A percentile compares a stretch with the other conserved stretches of the same genome.
These are phyloP conservation scores for Paratilapia polleni DNA, from an alignment of 2,113 vertebrate species.

Conservation along the genomic window DNA sequence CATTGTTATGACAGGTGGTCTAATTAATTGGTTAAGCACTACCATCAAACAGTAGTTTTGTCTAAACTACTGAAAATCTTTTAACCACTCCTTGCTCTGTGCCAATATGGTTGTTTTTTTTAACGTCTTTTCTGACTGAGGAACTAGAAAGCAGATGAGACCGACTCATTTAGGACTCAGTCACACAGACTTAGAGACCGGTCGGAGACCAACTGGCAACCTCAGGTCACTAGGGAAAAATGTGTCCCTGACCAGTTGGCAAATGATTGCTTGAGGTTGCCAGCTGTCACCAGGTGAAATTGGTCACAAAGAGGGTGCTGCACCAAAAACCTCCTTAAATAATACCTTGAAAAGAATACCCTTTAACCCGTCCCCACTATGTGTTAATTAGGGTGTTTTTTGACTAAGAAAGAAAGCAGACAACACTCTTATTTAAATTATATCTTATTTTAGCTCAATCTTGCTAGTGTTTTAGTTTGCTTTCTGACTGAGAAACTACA, in stretches of 20 bases:
- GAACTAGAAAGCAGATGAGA: not conserved
- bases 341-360: constrained; percentile 1
- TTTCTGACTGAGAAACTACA: not conserved
- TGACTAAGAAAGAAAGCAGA: not conserved
- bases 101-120: not conserved
- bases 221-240: not conserved
- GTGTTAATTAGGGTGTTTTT: not conserved
- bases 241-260: not conserved
- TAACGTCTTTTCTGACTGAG: not conserved
- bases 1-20: too few species aligned
- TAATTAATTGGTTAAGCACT: too few species aligned
- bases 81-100: not conserved
- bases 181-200: not conserved
- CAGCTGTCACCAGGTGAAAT: not conserved
- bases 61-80: not conserved
- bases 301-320: not conserved
- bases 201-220: not conserved
- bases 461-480: not conserved
- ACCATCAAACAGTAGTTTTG: not conserved
- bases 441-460: not conserved
- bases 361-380: not conserved
- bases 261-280: not conserved
- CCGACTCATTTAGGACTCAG: not conserved
- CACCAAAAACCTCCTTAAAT: not conserved
- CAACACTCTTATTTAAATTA: too few species aligned